A percentile compares a stretch with the other conserved stretches of the same genome.
These are phyloP conservation scores for Thermophis baileyi DNA, from an alignment of 2,113 vertebrate species.

Conservation along the genomic window DNA sequence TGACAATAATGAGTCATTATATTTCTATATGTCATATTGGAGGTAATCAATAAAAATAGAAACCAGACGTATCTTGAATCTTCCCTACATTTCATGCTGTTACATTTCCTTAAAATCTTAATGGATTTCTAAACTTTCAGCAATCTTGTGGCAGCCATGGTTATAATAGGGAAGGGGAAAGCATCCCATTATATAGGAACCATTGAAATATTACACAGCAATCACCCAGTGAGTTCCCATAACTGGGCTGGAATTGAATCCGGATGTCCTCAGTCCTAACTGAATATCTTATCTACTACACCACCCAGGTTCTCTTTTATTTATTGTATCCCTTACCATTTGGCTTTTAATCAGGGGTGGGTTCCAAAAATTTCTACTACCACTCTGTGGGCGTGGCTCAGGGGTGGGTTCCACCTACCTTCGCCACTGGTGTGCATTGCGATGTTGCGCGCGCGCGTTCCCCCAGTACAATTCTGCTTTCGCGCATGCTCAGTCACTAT, in stretches of 20 bases:
- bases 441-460: too few species aligned
- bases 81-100: not conserved
- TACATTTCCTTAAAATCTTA: conserved; percentile 10
- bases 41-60: conserved; percentile 31
- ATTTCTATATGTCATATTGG: conserved; percentile 44
- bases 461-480: too few species aligned
- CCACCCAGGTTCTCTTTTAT: not conserved
- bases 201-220: not conserved
- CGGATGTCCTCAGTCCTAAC: not conserved
- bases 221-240: not conserved
- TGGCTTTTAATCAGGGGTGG: too few species aligned
- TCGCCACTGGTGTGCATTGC: too few species aligned
- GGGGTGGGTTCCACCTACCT: too few species aligned
- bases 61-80: conserved; percentile 42
- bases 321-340: not conserved
- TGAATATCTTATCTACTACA: not conserved
- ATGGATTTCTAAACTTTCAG: not conserved
- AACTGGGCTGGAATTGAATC: not conserved
- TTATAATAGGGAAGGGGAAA: not conserved
- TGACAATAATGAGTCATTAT: conserved; percentile 58
- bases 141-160: not conserved
- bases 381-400: too few species aligned
- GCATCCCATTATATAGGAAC: not conserved
- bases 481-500: too few species aligned
- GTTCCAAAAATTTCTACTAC: too few species aligned